Evolutionary conservation across 1,140 invertebrate genomes (phyloP).

Genomic region (Drosophila tristis): DNA sequence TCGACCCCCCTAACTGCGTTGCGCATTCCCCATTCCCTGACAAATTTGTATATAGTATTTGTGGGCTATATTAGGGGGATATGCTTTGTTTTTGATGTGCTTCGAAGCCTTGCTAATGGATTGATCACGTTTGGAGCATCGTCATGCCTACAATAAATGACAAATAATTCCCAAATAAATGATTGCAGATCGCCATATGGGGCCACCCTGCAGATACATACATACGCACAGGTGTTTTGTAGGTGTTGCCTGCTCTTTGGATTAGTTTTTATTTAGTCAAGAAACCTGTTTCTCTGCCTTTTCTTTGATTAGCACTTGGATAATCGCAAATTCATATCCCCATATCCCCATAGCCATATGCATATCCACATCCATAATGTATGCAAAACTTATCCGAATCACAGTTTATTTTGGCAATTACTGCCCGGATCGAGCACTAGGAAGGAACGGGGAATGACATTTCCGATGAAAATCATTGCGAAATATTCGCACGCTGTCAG

Average conservation of each 20-base stretch:
- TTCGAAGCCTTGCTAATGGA: conserved; percentile 40
- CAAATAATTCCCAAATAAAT: no score
- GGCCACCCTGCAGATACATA: no score
- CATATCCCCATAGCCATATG: no score
- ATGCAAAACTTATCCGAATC: conserved; percentile 13
- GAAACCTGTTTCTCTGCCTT: neutral
- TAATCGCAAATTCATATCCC: no score
- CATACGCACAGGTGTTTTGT: neutral
- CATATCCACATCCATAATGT: neutral
- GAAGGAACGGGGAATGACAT: conserved; percentile 1
- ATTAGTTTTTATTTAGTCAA: conserved; percentile 5
- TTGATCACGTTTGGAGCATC: conserved; percentile 14
- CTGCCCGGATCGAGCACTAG: neutral
- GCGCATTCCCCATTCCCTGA: no score
- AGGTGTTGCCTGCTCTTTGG: conserved; percentile 8
- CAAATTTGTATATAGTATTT: neutral
- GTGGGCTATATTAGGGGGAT: conserved; percentile 13
- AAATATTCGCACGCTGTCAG: conserved; percentile 44
- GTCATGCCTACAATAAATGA: no score
- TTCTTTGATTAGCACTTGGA: neutral
- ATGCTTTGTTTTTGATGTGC: conserved; percentile 20
- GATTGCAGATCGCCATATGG: no score
- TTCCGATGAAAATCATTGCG: conserved; percentile 33
- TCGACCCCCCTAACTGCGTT: conserved; percentile 16
- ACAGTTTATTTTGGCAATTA: conserved; percentile 18